Percentiles rank a stretch among this genome's conserved stretches.
Evolutionary conservation across 2,113 vertebrate genomes (phyloP).

Genomic region (Semicossyphus pulcher): DNA sequence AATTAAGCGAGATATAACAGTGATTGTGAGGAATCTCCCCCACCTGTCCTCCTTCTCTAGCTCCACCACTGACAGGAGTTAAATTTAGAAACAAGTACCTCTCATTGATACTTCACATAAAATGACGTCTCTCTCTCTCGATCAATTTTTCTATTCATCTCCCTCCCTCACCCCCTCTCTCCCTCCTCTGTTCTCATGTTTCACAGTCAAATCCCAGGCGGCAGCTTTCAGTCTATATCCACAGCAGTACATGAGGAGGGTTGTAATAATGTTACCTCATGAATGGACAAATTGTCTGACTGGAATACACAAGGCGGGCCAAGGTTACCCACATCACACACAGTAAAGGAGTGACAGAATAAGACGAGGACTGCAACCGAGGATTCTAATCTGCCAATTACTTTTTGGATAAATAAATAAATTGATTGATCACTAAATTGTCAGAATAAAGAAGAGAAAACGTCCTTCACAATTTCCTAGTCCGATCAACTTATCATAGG

Average conservation of each 20-base stretch:
- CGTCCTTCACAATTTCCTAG: too few relatives aligned
- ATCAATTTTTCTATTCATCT: constrained; percentile 72
- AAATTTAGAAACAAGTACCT: constrained; percentile 47
- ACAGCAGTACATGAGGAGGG: constrained; percentile 40
- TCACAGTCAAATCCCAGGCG: constrained; percentile 63
- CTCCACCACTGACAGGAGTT: constrained; percentile 19
- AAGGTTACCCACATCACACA: constrained; percentile 13
- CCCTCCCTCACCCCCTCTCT: not conserved
- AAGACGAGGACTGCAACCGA: not conserved
- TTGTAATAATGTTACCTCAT: constrained; percentile 69
- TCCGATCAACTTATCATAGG: not conserved
- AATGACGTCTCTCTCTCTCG: constrained; percentile 40
- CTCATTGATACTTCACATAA: constrained; percentile 31
- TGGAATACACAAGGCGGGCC: constrained; percentile 41
- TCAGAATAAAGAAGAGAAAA: too few relatives aligned
- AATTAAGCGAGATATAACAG: constrained; percentile 14
- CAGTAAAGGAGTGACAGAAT: not conserved
- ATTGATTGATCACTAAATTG: too few relatives aligned
- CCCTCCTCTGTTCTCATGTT: constrained; percentile 54
- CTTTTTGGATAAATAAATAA: too few relatives aligned
- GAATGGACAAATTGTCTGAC: constrained; percentile 68
- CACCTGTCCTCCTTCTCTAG: constrained; percentile 9
- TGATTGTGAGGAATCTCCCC: constrained; percentile 1
- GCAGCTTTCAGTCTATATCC: constrained; percentile 55
- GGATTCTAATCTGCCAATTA: not conserved